Evolutionary conservation across 2,113 vertebrate species (phyloP).

Genomic region (Saccopteryx leptura): DNA sequence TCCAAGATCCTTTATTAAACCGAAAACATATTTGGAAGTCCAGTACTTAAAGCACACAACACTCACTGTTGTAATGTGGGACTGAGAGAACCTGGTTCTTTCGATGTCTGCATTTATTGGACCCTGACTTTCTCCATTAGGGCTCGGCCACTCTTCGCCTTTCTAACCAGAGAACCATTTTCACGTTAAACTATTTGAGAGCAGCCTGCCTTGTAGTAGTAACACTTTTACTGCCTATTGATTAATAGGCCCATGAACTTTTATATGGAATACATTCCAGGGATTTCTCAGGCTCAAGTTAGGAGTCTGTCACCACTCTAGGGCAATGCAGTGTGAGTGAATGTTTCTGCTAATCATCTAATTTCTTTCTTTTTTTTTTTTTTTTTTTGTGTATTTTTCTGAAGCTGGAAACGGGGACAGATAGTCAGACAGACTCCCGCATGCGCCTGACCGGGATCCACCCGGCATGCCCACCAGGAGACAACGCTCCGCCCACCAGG

Average conservation of each 20-base stretch:
- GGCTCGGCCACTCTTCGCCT: background rate
- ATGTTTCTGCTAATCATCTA: background rate
- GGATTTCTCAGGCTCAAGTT: background rate
- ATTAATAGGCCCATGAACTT: background rate
- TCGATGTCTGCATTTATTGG: background rate
- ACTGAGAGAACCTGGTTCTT: background rate
- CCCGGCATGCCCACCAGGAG: no score
- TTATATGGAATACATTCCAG: background rate
- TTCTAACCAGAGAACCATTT: background rate
- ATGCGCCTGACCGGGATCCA: no score
- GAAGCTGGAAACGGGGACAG: no score
- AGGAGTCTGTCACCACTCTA: background rate
- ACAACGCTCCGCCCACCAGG: no score
- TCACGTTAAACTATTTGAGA: background rate
- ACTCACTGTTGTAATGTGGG: background rate
- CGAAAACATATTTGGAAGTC: background rate
- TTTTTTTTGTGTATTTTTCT: no score
- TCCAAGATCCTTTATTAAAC: background rate
- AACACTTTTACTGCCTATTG: background rate
- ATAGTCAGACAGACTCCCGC: no score
- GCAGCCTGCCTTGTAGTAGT: background rate
- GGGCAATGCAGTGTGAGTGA: background rate
- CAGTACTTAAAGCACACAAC: background rate
- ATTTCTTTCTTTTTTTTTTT: no score
- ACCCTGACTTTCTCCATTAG: accelerated